Conservation (phyloP, 2,888 invertebrate species). For the Galerucella nymphaeae region DNA sequence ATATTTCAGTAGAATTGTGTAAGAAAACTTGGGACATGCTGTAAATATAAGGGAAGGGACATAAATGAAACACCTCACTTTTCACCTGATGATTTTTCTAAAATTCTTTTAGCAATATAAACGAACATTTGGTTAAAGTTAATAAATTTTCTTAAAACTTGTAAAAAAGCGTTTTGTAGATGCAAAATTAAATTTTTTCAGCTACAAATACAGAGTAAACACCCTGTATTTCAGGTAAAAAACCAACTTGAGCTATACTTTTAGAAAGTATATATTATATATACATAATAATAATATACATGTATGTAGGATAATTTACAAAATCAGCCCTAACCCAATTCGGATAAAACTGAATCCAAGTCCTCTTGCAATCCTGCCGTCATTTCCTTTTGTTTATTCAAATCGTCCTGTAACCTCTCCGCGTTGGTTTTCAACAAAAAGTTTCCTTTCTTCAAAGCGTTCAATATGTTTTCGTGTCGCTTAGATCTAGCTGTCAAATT, state of each 20-base stretch:
- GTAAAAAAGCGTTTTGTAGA: slow-evolving; percentile 6
- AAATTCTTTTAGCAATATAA: background rate
- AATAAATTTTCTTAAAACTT: background rate
- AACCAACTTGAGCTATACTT: slow-evolving; percentile 4
- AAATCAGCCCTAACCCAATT: slow-evolving; percentile 73
- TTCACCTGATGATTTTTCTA: background rate
- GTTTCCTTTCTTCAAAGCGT: slow-evolving; percentile 88
- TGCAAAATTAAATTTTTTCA: background rate
- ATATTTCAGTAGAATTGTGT: too few species aligned
- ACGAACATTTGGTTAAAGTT: background rate
- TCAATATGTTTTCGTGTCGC: slow-evolving; percentile 81
- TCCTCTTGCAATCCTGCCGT: slow-evolving; percentile 83
- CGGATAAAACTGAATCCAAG: slow-evolving; percentile 86
- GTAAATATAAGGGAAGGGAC: too few species aligned
- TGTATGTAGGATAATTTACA: background rate
- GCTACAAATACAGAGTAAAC: background rate
- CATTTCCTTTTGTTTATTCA: slow-evolving; percentile 84
- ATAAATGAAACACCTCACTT: background rate
- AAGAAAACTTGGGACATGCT: too few species aligned
- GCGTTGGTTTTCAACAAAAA: slow-evolving; percentile 88
- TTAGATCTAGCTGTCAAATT: slow-evolving; percentile 75
- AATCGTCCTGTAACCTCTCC: slow-evolving; percentile 86
- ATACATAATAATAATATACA: slow-evolving; percentile 6
- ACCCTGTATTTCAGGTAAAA: background rate
- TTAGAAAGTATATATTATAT: slow-evolving; percentile 8